Evolutionary conservation across 2,797 vertebrate species (phyloP).

Genomic region (Mus minutoides): DNA sequence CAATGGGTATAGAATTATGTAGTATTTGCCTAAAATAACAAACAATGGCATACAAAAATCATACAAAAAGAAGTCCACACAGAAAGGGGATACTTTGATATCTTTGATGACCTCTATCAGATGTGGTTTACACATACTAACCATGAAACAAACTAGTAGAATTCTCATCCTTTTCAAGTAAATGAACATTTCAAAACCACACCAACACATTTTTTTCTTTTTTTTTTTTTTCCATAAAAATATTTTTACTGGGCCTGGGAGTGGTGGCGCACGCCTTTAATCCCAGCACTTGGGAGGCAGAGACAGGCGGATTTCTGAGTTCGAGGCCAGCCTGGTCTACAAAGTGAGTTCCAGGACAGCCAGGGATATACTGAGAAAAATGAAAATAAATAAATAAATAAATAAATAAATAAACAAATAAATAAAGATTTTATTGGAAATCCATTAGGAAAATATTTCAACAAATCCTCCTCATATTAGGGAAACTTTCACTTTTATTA

Average conservation of each 20-base stretch:
- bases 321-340: no score
- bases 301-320: no score
- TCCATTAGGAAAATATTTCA: neutral
- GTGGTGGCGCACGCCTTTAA: no score
- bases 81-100: neutral
- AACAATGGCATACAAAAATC: neutral
- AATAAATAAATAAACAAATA: no score
- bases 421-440: no score
- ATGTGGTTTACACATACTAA: conserved; percentile 31
- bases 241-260: no score
- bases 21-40: neutral
- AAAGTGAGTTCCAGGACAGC: no score
- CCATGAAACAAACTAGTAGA: conserved; percentile 11
- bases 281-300: no score
- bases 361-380: no score
- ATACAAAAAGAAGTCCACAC: neutral
- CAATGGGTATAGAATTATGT: neutral
- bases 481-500: neutral
- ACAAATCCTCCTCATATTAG: neutral
- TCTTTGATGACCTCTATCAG: neutral
- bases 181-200: neutral
- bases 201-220: conserved; percentile 41
- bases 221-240: neutral
- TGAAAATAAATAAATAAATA: no score
- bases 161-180: neutral